A percentile compares a stretch with the other conserved stretches of the same genome.
Conservation (phyloP, 2,797 vertebrate genomes). For the Taenioides sp. region DNA sequence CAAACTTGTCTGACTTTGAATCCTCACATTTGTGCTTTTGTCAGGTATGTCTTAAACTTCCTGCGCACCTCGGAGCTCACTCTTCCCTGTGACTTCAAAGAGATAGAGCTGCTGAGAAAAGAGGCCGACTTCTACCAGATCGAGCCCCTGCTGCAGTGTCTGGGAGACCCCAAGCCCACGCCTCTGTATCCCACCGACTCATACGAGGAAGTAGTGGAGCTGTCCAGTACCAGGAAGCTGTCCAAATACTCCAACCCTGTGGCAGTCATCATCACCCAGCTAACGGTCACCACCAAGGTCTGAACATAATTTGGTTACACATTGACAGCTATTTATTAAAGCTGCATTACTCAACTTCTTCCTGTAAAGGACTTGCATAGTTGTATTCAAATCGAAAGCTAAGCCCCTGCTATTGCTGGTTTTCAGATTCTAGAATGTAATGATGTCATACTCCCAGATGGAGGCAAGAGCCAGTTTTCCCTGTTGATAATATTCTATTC, state of each 20-base stretch:
- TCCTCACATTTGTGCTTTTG: constrained; percentile 24
- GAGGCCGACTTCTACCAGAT: constrained; percentile 98
- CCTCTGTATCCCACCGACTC: constrained; percentile 86
- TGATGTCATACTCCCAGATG: too few species aligned
- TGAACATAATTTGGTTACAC: not conserved
- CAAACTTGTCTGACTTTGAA: not conserved
- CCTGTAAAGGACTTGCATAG: too few species aligned
- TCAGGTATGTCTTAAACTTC: constrained; percentile 90
- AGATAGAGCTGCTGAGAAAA: constrained; percentile 89
- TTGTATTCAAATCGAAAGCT: too few species aligned
- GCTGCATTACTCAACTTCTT: not conserved
- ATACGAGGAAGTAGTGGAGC: constrained; percentile 93
- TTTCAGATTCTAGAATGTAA: too few species aligned
- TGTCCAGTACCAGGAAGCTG: constrained; percentile 93
- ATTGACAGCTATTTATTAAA: not conserved
- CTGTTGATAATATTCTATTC: too few species aligned
- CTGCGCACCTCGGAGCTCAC: constrained; percentile 92
- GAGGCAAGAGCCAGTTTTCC: too few species aligned
- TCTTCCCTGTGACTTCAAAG: constrained; percentile 90
- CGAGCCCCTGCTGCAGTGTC: constrained; percentile 91
- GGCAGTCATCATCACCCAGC: constrained; percentile 94
- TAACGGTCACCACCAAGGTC: constrained; percentile 93
- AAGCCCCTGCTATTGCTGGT: too few species aligned
- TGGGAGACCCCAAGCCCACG: constrained; percentile 87
- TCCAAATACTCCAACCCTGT: constrained; percentile 96